Percentiles rank a stretch among this genome's conserved stretches.
phyloP scores from a whole-genome alignment of 1,140 invertebrate genomes.

The Sitophilus oryzae region DNA sequence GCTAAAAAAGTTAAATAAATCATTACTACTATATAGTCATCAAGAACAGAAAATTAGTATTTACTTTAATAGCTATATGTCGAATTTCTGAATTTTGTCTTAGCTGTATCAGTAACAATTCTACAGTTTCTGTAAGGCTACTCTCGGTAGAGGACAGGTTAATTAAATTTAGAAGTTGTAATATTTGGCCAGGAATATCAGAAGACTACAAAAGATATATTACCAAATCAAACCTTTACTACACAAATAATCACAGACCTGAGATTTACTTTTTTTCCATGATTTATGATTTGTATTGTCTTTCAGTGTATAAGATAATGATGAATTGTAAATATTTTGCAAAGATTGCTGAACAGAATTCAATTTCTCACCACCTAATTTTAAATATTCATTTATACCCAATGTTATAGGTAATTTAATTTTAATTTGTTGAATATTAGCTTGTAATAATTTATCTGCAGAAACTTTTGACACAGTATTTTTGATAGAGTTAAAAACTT shows the following conservation, averaged over 20 bases:
- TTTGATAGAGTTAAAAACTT: constrained; percentile 13
- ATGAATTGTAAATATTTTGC: constrained; percentile 6
- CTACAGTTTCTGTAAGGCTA: constrained; percentile 47
- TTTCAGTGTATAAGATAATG: not conserved
- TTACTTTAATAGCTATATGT: constrained; percentile 64
- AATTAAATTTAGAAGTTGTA: constrained; percentile 7
- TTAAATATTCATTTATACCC: constrained; percentile 15
- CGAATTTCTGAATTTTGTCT: constrained; percentile 65
- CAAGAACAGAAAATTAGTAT: constrained; percentile 14
- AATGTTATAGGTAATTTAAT: constrained; percentile 8
- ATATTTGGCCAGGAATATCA: not conserved
- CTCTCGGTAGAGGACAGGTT: not conserved
- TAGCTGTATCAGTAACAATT: constrained; percentile 56
- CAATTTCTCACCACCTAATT: constrained; percentile 7
- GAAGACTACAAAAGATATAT: not conserved
- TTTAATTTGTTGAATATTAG: constrained; percentile 6
- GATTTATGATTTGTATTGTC: not conserved
- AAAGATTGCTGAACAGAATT: constrained; percentile 4
- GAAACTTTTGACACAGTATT: constrained; percentile 6
- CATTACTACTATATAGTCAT: not conserved
- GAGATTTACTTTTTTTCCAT: constrained; percentile 11
- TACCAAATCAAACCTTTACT: no score
- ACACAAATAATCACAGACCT: constrained; percentile 5
- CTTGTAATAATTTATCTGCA: constrained; percentile 5
- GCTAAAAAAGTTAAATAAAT: constrained; percentile 45